A percentile compares a stretch with the other conserved stretches of the same genome.
These are phyloP conservation scores for Arctopsyche grandis DNA, from an alignment of 1,140 invertebrate genomes.

Conservation along the genomic window DNA sequence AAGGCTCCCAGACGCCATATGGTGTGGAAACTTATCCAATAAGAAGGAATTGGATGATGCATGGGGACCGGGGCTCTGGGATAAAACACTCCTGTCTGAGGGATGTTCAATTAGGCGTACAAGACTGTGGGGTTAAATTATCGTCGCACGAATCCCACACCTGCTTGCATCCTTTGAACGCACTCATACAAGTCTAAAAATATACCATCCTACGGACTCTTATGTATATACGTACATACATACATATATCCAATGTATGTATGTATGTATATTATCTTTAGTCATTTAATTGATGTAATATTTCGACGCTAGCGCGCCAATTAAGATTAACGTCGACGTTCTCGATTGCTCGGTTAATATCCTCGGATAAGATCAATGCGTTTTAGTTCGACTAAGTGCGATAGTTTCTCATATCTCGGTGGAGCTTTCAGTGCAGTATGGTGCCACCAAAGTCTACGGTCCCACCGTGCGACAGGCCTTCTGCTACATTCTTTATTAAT, in stretches of 20 bases:
- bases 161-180: background rate
- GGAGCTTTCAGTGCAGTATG: slow-evolving; percentile 39
- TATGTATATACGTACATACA: background rate
- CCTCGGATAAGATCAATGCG: background rate
- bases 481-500: slow-evolving; percentile 51
- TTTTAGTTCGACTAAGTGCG: slow-evolving; percentile 15
- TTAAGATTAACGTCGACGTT: no score
- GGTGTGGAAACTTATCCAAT: slow-evolving; percentile 55
- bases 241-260: background rate
- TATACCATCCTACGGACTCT: no score
- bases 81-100: background rate
- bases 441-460: slow-evolving; percentile 23
- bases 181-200: background rate
- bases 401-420: slow-evolving; percentile 27
- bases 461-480: slow-evolving; percentile 27
- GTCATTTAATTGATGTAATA: background rate
- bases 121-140: background rate
- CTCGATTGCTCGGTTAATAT: background rate
- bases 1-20: slow-evolving; percentile 48
- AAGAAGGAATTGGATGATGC: slow-evolving; percentile 53
- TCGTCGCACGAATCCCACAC: background rate
- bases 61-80: slow-evolving; percentile 26
- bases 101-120: slow-evolving; percentile 52
- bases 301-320: no score
- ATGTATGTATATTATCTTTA: background rate